Conservation (phyloP, 2,888 invertebrate species). For the Pollenia labialis region DNA sequence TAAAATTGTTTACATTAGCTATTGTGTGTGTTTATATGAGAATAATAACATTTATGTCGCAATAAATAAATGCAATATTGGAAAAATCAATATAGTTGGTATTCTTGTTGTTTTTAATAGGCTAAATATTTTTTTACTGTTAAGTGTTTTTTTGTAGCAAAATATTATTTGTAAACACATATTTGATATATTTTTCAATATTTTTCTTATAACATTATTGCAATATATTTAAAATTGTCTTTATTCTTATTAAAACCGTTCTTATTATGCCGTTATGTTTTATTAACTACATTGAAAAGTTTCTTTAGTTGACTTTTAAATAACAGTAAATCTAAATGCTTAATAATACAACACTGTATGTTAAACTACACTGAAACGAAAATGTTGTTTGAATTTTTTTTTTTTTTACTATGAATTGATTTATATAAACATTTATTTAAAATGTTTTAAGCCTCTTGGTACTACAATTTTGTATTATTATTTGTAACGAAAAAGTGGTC, state of each 20-base stretch:
- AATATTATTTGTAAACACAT: neutral
- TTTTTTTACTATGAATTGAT: too few species aligned
- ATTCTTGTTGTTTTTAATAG: neutral
- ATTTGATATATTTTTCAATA: neutral
- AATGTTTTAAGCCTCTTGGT: too few species aligned
- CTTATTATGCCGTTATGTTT: constrained; percentile 40
- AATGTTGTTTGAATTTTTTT: neutral
- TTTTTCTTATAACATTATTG: neutral
- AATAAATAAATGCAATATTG: constrained; percentile 41
- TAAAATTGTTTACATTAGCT: neutral
- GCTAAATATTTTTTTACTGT: neutral
- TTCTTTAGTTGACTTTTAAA: constrained; percentile 15
- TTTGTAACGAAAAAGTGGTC: too few species aligned
- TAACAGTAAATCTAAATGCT: neutral
- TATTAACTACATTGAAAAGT: neutral
- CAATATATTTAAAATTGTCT: neutral
- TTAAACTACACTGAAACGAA: neutral
- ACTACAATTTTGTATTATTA: too few species aligned
- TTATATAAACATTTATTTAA: too few species aligned
- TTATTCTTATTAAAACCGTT: neutral
- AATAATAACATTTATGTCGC: neutral
- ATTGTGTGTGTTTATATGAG: neutral
- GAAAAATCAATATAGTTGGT: constrained; percentile 51
- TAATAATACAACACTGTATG: neutral
- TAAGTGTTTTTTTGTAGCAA: neutral